Percentiles rank a stretch among this genome's conserved stretches.
Evolutionary conservation across 2,797 vertebrate species (phyloP).

Genomic region (Hirundo rustica): DNA sequence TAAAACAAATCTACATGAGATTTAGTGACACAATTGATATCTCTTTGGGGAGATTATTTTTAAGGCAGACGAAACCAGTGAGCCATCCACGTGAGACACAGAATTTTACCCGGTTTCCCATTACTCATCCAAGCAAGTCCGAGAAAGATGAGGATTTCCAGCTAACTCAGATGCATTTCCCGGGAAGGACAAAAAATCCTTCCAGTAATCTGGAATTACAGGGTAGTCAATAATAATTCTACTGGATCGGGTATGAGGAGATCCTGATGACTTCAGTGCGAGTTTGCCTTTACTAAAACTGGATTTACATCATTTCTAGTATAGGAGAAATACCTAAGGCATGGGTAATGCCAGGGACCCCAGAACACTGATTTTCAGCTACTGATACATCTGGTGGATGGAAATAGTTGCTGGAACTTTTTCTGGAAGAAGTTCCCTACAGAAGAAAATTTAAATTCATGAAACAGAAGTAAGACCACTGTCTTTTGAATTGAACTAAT

Average conservation of each 20-base stretch:
- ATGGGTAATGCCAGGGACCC: background rate
- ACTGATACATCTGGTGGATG: background rate
- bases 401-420: background rate
- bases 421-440: background rate
- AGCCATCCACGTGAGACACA: accelerated
- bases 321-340: background rate
- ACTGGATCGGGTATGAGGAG: background rate
- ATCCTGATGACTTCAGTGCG: background rate
- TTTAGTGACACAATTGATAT: background rate
- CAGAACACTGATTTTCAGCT: background rate
- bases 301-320: background rate
- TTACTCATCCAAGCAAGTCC: background rate
- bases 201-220: background rate
- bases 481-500: background rate
- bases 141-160: background rate
- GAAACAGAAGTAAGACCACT: background rate
- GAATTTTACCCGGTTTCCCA: background rate
- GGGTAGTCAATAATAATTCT: background rate
- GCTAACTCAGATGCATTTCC: background rate
- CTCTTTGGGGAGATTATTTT: background rate
- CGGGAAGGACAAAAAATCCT: background rate
- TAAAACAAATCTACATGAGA: background rate
- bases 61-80: background rate
- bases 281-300: background rate
- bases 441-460: background rate